phyloP scores from a whole-genome alignment of 1,140 invertebrate genomes.

The Drosophila navojoa region DNA sequence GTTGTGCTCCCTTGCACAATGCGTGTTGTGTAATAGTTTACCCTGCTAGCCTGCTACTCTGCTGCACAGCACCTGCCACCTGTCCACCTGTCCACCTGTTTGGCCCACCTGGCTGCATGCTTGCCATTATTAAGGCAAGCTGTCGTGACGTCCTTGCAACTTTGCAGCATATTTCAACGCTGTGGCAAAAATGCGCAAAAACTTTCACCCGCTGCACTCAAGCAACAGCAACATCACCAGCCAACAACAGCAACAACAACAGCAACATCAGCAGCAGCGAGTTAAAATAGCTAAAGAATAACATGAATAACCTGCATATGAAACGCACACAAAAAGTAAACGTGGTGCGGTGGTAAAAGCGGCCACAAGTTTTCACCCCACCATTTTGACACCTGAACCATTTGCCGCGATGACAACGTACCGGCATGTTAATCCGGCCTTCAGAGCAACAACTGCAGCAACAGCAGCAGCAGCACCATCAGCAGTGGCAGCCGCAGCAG shows the following conservation, averaged over 20 bases:
- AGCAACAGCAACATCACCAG: conserved; percentile 22
- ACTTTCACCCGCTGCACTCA: conserved; percentile 65
- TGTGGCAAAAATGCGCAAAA: conserved; percentile 55
- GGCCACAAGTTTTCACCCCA: conserved; percentile 72
- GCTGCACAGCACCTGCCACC: background rate
- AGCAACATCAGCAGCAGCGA: conserved; percentile 1
- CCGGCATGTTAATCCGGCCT: conserved; percentile 64
- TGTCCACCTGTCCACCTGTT: background rate
- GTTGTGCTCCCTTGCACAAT: conserved; percentile 49
- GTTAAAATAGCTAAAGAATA: conserved; percentile 46
- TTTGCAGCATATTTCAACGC: conserved; percentile 70
- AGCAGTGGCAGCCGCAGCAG: conserved; percentile 1
- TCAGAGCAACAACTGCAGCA: conserved; percentile 16
- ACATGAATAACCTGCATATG: conserved; percentile 58
- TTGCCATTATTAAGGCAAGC: conserved; percentile 61
- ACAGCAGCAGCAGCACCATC: background rate
- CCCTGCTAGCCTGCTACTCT: background rate
- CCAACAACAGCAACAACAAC: background rate
- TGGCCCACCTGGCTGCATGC: background rate
- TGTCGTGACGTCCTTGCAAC: conserved; percentile 69
- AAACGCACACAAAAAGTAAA: conserved; percentile 63
- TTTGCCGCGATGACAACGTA: conserved; percentile 72
- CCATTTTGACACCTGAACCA: conserved; percentile 78
- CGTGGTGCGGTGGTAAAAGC: conserved; percentile 61
- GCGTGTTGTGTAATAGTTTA: conserved; percentile 77